Evolutionary conservation across 2,888 invertebrate genomes (phyloP).

Genomic region (Drosophila stalkeri): DNA sequence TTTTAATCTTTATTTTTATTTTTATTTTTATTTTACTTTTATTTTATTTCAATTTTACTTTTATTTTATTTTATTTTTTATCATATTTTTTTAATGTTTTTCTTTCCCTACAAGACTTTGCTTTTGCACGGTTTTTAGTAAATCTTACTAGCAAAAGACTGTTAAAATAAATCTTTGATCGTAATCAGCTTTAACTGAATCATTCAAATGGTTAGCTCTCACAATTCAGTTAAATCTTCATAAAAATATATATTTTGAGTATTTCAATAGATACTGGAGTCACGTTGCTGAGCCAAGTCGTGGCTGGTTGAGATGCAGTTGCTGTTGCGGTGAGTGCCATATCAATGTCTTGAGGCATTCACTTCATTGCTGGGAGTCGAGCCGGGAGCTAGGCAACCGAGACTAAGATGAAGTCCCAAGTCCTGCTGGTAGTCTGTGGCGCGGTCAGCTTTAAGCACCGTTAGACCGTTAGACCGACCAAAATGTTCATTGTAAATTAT

Average conservation of each 20-base stretch:
- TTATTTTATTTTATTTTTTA: too few species aligned
- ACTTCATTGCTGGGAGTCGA: slow-evolving; percentile 9
- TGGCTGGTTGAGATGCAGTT: neutral
- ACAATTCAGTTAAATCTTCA: neutral
- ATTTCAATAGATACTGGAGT: neutral
- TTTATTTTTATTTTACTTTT: too few species aligned
- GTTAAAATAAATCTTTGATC: neutral
- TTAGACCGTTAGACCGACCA: slow-evolving; percentile 37
- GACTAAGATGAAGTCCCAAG: slow-evolving; percentile 24
- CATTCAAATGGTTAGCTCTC: neutral
- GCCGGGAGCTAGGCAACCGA: slow-evolving; percentile 4
- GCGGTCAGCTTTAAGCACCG: slow-evolving; percentile 60
- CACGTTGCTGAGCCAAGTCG: slow-evolving; percentile 5
- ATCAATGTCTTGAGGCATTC: slow-evolving; percentile 32
- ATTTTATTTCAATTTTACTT: too few species aligned
- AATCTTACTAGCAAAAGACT: neutral
- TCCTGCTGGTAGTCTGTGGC: slow-evolving; percentile 40
- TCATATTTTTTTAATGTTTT: too few species aligned
- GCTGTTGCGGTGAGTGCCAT: slow-evolving; percentile 9
- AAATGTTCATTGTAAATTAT: slow-evolving; percentile 76
- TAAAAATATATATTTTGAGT: neutral
- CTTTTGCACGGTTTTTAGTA: neutral
- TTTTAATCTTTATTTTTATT: too few species aligned
- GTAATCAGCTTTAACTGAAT: neutral
- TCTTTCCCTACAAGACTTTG: too few species aligned